Evolutionary conservation across 2,113 vertebrate genomes (phyloP), one percentile per base, ranked within the genome.

Genomic region (Saguinus imperator): DNA sequence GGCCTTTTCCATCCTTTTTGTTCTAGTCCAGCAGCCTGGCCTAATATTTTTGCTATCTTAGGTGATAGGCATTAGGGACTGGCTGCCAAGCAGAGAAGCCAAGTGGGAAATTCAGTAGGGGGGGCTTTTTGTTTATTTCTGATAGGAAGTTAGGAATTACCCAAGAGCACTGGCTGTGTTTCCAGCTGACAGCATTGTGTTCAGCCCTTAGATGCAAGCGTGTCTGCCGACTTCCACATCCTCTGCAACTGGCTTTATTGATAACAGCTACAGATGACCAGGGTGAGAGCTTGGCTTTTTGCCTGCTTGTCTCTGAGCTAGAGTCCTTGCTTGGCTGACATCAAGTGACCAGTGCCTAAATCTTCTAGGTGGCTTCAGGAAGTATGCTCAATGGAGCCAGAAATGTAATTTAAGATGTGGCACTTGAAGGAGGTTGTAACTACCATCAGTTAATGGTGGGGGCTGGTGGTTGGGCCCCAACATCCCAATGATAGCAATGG

Each of bases 91-190:
- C 70, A 0, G 1, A 95, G 48, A 83, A 83, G 88, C 50, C 0
- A 0, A 66, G 58, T 92, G 95, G 95, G 90, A 94, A 96, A 86
- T 75, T 94, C 96, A 90, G 92, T 45, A 81, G 81, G 50, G 80
- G 0, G 2, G 17, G n/a, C 35, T 81, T 94, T 95, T 79, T 94
- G 94, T 95, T 98, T 98, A 81, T 96, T 98, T 97, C 96, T 58
- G 86, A 85, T 76, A 91, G 97, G 97, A 98, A 98, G 95, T 95
- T 64, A 82, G 95, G 95, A 97, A 97, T 97, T 95, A 97, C 96
- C 95, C 92, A 0, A 27, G 70, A 90, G 92, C 55, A 29, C 87
- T 8, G 68, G 76, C 88, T 97, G 95, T 97, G 72, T 97, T 97
- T 97, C 88, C 95, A 98, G 96, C 95, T 96, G 96, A 96, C 87